phyloP scores from a whole-genome alignment of 2,797 vertebrate species.

The Astyanax mexicanus region DNA sequence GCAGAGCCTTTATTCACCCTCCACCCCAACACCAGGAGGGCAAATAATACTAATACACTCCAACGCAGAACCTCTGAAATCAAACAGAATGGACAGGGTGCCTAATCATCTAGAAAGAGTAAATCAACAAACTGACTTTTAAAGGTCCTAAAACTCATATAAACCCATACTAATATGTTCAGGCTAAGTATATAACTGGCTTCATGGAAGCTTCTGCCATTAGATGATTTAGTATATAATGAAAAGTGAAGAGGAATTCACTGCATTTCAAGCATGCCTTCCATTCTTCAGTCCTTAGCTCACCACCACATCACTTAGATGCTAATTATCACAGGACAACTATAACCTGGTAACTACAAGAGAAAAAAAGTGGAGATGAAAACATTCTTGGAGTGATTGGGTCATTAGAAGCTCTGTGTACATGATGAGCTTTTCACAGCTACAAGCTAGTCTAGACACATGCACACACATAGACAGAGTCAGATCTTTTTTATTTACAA shows the following conservation, averaged over 20 bases:
- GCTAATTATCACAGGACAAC: constrained; percentile 51
- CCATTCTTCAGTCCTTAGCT: constrained; percentile 39
- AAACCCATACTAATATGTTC: neutral
- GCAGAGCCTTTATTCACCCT: too few species aligned
- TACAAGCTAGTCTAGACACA: constrained; percentile 6
- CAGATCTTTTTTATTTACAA: too few species aligned
- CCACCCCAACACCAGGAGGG: too few species aligned
- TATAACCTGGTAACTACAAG: constrained; percentile 53
- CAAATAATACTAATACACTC: too few species aligned
- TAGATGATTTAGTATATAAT: neutral
- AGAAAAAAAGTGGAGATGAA: constrained; percentile 38
- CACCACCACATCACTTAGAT: constrained; percentile 44
- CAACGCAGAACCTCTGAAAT: too few species aligned
- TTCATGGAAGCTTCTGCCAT: neutral
- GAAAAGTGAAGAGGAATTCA: constrained; percentile 30
- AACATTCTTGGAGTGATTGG: constrained; percentile 42
- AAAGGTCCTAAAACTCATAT: too few species aligned
- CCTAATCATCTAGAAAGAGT: too few species aligned
- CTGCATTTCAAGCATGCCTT: constrained; percentile 30
- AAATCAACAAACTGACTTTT: too few species aligned
- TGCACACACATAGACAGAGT: neutral
- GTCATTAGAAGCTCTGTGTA: constrained; percentile 33
- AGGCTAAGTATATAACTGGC: neutral
- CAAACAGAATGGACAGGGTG: too few species aligned
- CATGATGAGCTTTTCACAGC: neutral